A percentile compares a stretch with the other conserved stretches of the same genome.
Evolutionary conservation across 1,140 invertebrate species (phyloP).

Genomic region (Lerema accius): DNA sequence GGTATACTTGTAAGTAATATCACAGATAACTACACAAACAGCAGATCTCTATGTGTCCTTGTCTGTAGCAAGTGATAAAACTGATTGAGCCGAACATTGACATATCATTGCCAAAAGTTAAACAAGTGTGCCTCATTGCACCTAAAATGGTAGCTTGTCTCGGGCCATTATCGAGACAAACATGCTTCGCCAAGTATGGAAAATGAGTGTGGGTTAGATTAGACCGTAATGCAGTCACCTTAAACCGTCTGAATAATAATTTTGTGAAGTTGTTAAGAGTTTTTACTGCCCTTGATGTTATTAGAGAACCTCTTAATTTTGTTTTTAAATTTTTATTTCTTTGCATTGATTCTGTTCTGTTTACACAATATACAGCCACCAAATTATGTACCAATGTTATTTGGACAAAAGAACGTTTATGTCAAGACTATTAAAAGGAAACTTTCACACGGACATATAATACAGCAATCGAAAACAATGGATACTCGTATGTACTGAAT

Average conservation of each 20-base stretch:
- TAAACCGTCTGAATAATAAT: not conserved
- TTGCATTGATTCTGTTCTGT: too few species aligned
- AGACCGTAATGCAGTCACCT: conserved; percentile 8
- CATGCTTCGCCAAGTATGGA: conserved; percentile 55
- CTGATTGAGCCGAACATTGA: conserved; percentile 2
- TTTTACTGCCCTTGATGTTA: too few species aligned
- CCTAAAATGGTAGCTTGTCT: conserved; percentile 47
- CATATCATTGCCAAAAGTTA: conserved; percentile 35
- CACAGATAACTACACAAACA: too few species aligned
- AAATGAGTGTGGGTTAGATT: conserved; percentile 53
- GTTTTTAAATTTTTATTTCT: not conserved
- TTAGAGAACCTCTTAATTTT: too few species aligned
- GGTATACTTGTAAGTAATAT: too few species aligned
- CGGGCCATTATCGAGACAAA: conserved; percentile 51
- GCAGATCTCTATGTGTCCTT: too few species aligned
- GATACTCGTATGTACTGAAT: not conserved
- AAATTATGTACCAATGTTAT: too few species aligned
- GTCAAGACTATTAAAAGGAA: not conserved
- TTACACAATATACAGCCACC: too few species aligned
- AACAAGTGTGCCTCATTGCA: conserved; percentile 39
- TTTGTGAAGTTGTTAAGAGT: too few species aligned
- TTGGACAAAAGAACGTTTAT: too few species aligned
- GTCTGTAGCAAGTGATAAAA: not conserved
- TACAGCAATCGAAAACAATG: conserved; percentile 9
- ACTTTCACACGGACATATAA: conserved; percentile 16